Evolutionary conservation across 2,888 invertebrate species (phyloP).

Genomic region (Rhopalosiphum nymphaeae): DNA sequence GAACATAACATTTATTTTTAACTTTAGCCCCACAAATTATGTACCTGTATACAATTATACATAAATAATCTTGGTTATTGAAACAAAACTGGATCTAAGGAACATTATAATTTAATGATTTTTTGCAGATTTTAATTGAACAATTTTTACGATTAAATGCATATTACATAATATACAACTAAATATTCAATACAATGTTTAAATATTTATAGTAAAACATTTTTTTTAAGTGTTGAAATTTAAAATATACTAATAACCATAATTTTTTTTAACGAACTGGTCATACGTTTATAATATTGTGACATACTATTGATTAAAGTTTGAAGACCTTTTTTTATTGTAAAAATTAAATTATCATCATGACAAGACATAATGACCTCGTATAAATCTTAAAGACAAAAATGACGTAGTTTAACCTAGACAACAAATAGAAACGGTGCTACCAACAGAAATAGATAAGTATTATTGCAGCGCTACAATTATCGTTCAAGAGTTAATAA

Average conservation of each 20-base stretch:
- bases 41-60: background rate
- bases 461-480: background rate
- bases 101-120: background rate
- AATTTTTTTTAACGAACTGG: background rate
- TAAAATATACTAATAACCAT: background rate
- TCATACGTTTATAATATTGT: background rate
- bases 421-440: constrained; percentile 23
- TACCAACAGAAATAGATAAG: constrained; percentile 38
- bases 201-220: background rate
- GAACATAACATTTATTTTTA: background rate
- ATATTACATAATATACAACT: background rate
- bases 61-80: background rate
- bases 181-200: background rate
- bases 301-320: background rate
- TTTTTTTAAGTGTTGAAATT: background rate
- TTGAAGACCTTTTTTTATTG: constrained; percentile 44
- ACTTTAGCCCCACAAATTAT: background rate
- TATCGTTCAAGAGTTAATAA: background rate
- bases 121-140: background rate
- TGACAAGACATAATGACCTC: constrained; percentile 38
- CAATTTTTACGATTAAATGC: background rate
- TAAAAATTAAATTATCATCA: constrained; percentile 1
- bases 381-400: constrained; percentile 33
- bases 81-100: background rate
- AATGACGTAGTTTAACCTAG: constrained; percentile 47